Conservation (phyloP, 2,888 invertebrate species). For the Dromius quadrimaculatus region DNA sequence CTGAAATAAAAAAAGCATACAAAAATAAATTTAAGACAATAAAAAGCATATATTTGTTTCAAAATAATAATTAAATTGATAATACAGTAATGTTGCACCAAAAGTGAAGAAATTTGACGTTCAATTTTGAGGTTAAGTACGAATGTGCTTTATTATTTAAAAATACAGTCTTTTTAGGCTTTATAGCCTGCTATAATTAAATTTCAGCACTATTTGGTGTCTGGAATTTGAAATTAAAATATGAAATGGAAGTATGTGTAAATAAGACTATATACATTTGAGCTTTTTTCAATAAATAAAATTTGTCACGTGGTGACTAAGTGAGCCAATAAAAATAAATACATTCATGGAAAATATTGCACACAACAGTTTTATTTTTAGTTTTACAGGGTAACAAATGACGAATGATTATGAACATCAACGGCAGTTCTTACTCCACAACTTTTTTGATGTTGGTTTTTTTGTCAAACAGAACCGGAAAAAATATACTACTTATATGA, state of each 20-base stretch:
- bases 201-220: constrained; percentile 24
- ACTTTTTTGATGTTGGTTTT: neutral
- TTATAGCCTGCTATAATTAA: no score
- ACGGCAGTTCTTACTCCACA: neutral
- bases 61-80: constrained; percentile 8
- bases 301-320: constrained; percentile 38
- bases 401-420: constrained; percentile 12
- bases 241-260: neutral
- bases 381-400: neutral
- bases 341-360: constrained; percentile 32
- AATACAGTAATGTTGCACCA: constrained; percentile 16
- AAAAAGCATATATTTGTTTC: constrained; percentile 5
- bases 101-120: constrained; percentile 17
- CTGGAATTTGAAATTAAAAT: neutral
- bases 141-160: neutral
- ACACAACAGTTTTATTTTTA: constrained; percentile 12
- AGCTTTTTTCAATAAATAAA: constrained; percentile 44
- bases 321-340: constrained; percentile 25
- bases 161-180: neutral
- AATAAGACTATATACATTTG: constrained; percentile 36
- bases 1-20: constrained; percentile 6
- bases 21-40: neutral
- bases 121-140: neutral
- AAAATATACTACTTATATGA: no score
- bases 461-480: no score